Evolutionary conservation across 2,797 vertebrate genomes (phyloP).

Genomic region (Amphiprion clarkii): DNA sequence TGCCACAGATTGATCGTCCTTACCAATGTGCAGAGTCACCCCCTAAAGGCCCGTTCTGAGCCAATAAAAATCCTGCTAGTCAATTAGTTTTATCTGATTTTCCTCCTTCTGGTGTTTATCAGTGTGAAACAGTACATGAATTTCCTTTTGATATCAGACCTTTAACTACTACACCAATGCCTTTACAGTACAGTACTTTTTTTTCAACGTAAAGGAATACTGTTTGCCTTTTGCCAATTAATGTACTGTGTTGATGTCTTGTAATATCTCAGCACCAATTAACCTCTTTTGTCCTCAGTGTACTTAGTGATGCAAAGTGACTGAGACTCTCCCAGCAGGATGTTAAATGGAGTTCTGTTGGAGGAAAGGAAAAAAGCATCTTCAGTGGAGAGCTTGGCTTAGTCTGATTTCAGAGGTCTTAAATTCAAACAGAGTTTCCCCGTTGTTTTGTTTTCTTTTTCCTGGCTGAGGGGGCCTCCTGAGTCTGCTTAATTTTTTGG

Average conservation of each 20-base stretch:
- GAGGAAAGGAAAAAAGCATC: neutral
- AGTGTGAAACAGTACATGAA: too few relatives aligned
- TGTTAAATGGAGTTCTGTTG: slow-evolving; percentile 4
- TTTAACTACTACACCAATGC: neutral
- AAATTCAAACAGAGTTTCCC: slow-evolving; percentile 12
- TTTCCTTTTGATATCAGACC: too few relatives aligned
- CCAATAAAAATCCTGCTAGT: too few relatives aligned
- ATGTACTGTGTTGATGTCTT: neutral
- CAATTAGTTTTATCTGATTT: too few relatives aligned
- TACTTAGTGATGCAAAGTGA: neutral
- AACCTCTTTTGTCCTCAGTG: slow-evolving; percentile 2
- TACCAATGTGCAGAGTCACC: too few relatives aligned
- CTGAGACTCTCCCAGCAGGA: slow-evolving; percentile 12
- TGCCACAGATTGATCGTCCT: too few relatives aligned
- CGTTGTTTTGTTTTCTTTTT: slow-evolving; percentile 20
- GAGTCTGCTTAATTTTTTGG: slow-evolving; percentile 7
- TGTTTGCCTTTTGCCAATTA: neutral
- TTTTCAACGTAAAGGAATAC: neutral
- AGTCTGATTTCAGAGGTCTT: slow-evolving; percentile 1
- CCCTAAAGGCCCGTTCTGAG: too few relatives aligned
- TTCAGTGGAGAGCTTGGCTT: slow-evolving; percentile 22
- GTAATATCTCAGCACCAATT: slow-evolving; percentile 16
- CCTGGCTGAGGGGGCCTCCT: slow-evolving; percentile 11
- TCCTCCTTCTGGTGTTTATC: too few relatives aligned
- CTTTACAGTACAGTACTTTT: neutral